phyloP scores from a whole-genome alignment of 1,140 invertebrate genomes.

The Tetraneura akinire region DNA sequence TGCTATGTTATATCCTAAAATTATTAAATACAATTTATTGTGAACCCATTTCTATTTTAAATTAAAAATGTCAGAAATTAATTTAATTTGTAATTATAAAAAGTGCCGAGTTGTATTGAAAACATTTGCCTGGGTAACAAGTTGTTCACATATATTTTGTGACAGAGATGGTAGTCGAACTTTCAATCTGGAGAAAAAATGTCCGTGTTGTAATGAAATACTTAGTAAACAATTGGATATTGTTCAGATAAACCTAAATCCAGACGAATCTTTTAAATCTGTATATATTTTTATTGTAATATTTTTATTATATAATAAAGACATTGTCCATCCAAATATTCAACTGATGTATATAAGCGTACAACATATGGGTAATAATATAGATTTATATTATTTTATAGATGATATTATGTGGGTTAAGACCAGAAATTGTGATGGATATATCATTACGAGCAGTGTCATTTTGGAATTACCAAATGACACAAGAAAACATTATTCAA shows the following conservation, averaged over 20 bases:
- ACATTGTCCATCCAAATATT: no score
- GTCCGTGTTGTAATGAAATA: not conserved
- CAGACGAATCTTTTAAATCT: conserved; percentile 27
- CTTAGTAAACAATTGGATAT: not conserved
- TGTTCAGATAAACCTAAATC: conserved; percentile 22
- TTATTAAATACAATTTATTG: no score
- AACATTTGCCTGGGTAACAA: conserved; percentile 9
- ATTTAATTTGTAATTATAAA: conserved; percentile 16
- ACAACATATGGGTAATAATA: no score
- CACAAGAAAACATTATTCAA: conserved; percentile 19
- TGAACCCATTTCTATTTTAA: no score
- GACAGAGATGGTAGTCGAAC: not conserved
- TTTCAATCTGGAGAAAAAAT: conserved; percentile 20
- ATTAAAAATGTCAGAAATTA: not conserved
- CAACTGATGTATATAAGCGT: no score
- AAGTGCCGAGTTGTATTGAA: not conserved
- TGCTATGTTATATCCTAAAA: no score
- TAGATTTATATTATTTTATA: not conserved
- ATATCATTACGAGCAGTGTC: conserved; percentile 23
- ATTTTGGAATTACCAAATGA: conserved; percentile 28
- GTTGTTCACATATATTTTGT: conserved; percentile 8
- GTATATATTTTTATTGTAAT: not conserved
- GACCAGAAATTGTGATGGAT: conserved; percentile 25
- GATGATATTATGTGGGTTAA: conserved; percentile 24
- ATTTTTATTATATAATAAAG: no score